Evolutionary conservation across 2,797 vertebrate species (phyloP), one percentile per base, ranked within the genome.

Genomic region (Emydoidea blandingii): DNA sequence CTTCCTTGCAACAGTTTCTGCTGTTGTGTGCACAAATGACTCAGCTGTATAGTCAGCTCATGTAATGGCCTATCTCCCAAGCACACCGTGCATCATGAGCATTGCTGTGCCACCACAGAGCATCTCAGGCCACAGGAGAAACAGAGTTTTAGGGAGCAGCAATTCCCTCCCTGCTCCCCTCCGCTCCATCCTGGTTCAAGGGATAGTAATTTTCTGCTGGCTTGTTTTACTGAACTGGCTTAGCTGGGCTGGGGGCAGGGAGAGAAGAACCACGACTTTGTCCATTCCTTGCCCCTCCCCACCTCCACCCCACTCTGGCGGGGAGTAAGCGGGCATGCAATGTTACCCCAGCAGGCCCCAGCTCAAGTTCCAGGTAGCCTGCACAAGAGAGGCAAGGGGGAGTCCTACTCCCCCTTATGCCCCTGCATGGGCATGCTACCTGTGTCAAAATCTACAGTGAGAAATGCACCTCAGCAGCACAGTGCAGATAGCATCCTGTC

Each of bases 21-120:
- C 94, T 95, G 96, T 96, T 95, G 95, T 89, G 93, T 83, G 85
- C 96, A 97, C 92, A 97, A 97, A 97, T 91, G 88, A 93, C 92
- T 85, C 91, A 95, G 86, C 74, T 41, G 89, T 94, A 83, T 94
- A 95, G 95, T 93, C 23, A 16, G 96, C 86, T 95, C 81, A 0
- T 88, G 88, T 96, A 96, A 96, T 96, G 97, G 96, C 94, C 96
- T 86, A 62, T 57, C 56, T 57, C 27, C 56, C 27, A 57, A 34
- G 59, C 59, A 62, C 31, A 18, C 15, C 2, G 15, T 8, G 31
- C 92, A 41, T 62, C 74, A 0, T 19, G 89, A 95, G 80, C 29
- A 31, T 0, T 41, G 72, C 78, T 81, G 49, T 53, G 86, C 83
- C 88, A 83, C 74, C 87, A 92, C 54, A 83, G 74, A 94, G 86